Conservation (phyloP, 2,797 vertebrate genomes). For the Poecilia picta region DNA sequence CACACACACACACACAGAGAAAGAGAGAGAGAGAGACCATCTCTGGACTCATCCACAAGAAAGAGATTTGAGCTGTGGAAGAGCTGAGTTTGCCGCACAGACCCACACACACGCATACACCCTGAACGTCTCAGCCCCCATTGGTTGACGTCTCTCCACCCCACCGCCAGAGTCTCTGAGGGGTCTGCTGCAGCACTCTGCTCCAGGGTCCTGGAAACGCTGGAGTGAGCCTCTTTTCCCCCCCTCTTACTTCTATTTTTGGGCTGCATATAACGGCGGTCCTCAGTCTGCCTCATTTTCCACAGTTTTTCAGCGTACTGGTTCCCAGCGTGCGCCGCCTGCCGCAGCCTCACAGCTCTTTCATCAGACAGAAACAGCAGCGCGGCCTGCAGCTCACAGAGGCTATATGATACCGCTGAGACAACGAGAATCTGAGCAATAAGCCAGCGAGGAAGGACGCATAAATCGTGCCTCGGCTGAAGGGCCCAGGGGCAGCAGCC, state of each 20-base stretch:
- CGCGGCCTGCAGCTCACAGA: slow-evolving; percentile 51
- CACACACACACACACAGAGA: not conserved
- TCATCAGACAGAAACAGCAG: slow-evolving; percentile 54
- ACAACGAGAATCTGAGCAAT: slow-evolving; percentile 72
- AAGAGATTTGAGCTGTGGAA: slow-evolving; percentile 67
- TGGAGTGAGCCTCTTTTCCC: slow-evolving; percentile 73
- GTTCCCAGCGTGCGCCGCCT: slow-evolving; percentile 61
- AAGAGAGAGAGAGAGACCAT: slow-evolving; percentile 41
- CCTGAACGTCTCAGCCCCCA: slow-evolving; percentile 73
- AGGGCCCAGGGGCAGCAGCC: slow-evolving; percentile 72
- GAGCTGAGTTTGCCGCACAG: slow-evolving; percentile 74
- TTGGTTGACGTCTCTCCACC: slow-evolving; percentile 82
- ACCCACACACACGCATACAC: slow-evolving; percentile 50
- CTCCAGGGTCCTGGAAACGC: slow-evolving; percentile 81
- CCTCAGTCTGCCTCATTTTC: slow-evolving; percentile 70
- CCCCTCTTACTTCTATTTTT: slow-evolving; percentile 79
- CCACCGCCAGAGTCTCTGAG: slow-evolving; percentile 79
- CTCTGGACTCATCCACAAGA: slow-evolving; percentile 73
- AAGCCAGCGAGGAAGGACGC: slow-evolving; percentile 68
- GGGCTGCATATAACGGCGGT: slow-evolving; percentile 72
- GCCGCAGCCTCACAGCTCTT: slow-evolving; percentile 14
- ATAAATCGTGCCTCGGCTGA: slow-evolving; percentile 71
- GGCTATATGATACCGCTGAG: slow-evolving; percentile 70
- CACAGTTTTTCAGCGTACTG: slow-evolving; percentile 69
- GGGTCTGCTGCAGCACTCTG: slow-evolving; percentile 81